These are phyloP conservation scores for Calliphora vicina DNA, from an alignment of 1,140 invertebrate species.

Conservation along the genomic window DNA sequence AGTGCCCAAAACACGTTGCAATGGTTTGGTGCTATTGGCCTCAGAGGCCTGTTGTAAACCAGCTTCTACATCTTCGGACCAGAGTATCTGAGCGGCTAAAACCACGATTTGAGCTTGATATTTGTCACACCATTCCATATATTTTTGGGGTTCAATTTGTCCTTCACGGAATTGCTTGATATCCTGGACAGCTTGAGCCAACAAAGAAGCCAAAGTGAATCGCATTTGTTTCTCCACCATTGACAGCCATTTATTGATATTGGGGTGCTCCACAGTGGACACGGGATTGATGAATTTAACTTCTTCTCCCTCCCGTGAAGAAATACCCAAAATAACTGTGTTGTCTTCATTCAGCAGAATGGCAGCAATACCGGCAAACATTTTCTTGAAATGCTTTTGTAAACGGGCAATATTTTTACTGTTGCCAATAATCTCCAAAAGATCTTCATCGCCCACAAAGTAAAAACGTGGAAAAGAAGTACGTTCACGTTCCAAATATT, in stretches of 20 bases:
- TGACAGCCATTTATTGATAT: slow-evolving; percentile 98
- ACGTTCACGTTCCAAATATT: slow-evolving; percentile 97
- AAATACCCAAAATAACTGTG: slow-evolving; percentile 87
- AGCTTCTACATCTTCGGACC: slow-evolving; percentile 95
- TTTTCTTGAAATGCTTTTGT: slow-evolving; percentile 99
- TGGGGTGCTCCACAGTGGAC: slow-evolving; percentile 91
- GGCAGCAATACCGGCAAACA: slow-evolving; percentile 98
- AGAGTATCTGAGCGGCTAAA: slow-evolving; percentile 94
- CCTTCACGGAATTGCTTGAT: slow-evolving; percentile 90
- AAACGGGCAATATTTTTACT: slow-evolving; percentile 97
- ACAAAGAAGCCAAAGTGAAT: slow-evolving; percentile 88
- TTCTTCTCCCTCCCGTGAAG: slow-evolving; percentile 97
- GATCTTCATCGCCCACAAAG: slow-evolving; percentile 99
- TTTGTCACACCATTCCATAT: slow-evolving; percentile 95
- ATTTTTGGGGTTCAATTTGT: slow-evolving; percentile 81
- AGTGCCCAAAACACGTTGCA: slow-evolving; percentile 81
- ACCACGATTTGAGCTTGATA: slow-evolving; percentile 98
- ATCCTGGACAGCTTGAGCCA: slow-evolving; percentile 89
- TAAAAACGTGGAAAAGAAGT: slow-evolving; percentile 98
- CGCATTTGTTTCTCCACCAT: slow-evolving; percentile 97
- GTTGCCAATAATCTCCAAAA: slow-evolving; percentile 99
- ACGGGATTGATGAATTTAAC: slow-evolving; percentile 90
- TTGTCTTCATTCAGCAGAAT: slow-evolving; percentile 96
- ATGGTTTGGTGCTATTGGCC: slow-evolving; percentile 67
- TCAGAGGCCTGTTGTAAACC: slow-evolving; percentile 78